These are phyloP conservation scores for Cetoscarus ocellatus DNA, from an alignment of 2,797 vertebrate species.

Conservation along the genomic window DNA sequence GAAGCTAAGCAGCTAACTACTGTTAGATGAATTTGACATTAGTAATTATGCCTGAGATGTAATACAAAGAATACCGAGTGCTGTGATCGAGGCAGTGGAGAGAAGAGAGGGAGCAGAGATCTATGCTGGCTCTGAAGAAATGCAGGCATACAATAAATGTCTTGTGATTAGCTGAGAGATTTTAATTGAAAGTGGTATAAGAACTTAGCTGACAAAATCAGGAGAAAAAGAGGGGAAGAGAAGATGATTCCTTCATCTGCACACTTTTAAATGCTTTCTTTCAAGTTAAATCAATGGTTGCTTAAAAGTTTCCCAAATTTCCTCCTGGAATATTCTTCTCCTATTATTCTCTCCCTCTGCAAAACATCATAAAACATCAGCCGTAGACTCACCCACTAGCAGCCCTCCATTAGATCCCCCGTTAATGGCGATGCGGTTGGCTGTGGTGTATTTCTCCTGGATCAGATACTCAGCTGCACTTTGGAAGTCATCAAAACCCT, in stretches of 20 bases:
- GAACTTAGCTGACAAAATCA: constrained; percentile 15
- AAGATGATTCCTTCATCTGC: not conserved
- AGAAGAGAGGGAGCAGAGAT: not conserved
- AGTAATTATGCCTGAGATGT: constrained; percentile 37
- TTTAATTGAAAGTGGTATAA: not conserved
- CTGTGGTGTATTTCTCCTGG: constrained; percentile 76
- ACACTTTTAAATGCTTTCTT: not conserved
- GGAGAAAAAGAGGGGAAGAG: no score
- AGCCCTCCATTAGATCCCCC: constrained; percentile 86
- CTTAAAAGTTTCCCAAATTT: not conserved
- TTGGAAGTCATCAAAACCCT: constrained; percentile 86
- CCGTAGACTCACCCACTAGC: constrained; percentile 76
- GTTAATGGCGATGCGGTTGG: constrained; percentile 79
- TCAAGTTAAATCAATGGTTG: not conserved
- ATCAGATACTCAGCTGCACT: constrained; percentile 83
- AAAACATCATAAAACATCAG: not conserved
- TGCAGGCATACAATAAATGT: not conserved
- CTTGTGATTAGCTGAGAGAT: not conserved
- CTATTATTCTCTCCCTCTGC: not conserved
- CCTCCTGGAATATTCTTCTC: constrained; percentile 2
- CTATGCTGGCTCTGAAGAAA: not conserved
- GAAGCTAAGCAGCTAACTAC: constrained; percentile 48
- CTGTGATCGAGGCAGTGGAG: constrained; percentile 2
- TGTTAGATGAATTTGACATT: constrained; percentile 58
- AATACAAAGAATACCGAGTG: constrained; percentile 9